Percentiles rank a stretch among this genome's conserved stretches.
phyloP scores from a whole-genome alignment of 2,113 vertebrate genomes.

The Melanerpes formicivorus region DNA sequence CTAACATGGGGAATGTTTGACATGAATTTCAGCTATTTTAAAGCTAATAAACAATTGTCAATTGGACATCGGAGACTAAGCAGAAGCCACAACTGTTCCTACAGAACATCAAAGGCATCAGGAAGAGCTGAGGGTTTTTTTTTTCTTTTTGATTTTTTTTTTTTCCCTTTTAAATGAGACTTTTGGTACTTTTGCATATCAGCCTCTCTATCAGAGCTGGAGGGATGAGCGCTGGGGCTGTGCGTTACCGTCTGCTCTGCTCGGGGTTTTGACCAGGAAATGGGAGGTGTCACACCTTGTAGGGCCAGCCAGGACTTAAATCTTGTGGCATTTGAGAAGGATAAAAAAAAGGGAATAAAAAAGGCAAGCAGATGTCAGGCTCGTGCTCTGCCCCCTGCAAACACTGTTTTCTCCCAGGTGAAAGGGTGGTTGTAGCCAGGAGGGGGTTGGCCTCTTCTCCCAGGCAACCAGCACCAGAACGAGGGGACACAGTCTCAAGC shows the following conservation, averaged over 20 bases:
- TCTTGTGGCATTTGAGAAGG: not conserved
- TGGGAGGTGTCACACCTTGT: not conserved
- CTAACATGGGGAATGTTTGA: slow-evolving; percentile 83
- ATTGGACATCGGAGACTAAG: slow-evolving; percentile 79
- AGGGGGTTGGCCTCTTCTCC: no score
- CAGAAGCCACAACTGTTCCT: slow-evolving; percentile 81
- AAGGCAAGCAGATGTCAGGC: not conserved
- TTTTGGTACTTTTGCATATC: slow-evolving; percentile 50
- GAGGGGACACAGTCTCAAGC: no score
- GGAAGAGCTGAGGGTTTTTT: slow-evolving; percentile 44
- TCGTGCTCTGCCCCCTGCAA: not conserved
- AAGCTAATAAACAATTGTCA: slow-evolving; percentile 96
- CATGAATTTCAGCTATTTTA: slow-evolving; percentile 88
- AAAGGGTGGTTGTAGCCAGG: no score
- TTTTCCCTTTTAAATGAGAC: not conserved
- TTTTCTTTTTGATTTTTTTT: not conserved
- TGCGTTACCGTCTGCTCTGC: not conserved
- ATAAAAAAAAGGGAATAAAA: not conserved
- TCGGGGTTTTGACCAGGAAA: not conserved
- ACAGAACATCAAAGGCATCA: slow-evolving; percentile 89
- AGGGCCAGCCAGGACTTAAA: not conserved
- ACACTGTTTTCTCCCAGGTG: not conserved
- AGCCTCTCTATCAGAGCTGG: slow-evolving; percentile 14
- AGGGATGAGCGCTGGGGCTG: not conserved
- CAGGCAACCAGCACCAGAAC: no score